A percentile compares a stretch with the other conserved stretches of the same genome.
Conservation (phyloP, 2,113 vertebrate genomes). For the Grus americana region DNA sequence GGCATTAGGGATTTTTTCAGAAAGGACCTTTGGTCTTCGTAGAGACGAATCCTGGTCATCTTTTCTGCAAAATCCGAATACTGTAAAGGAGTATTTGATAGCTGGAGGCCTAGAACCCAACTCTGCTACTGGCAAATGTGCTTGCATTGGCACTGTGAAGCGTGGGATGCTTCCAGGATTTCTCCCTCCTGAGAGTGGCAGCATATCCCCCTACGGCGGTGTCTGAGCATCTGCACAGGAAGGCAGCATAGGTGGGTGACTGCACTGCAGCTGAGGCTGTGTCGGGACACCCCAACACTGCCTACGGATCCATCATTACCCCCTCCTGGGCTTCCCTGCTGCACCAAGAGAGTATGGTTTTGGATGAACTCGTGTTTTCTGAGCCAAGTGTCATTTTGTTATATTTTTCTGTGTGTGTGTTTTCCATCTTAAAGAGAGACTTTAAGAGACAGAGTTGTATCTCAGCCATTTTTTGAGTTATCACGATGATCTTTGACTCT, state of each 20-base stretch:
- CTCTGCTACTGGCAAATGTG: not conserved
- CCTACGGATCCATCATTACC: rapidly evolving
- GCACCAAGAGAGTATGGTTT: not conserved
- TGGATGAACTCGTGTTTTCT: not conserved
- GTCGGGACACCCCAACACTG: rapidly evolving
- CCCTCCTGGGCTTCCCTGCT: not conserved
- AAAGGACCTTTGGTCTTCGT: not conserved
- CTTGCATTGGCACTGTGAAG: not conserved
- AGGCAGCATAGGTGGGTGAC: rapidly evolving
- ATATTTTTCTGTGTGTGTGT: not conserved
- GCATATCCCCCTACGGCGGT: rapidly evolving
- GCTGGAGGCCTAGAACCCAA: not conserved
- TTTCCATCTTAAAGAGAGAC: not conserved
- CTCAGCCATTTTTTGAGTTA: not conserved
- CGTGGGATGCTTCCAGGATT: not conserved
- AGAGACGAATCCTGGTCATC: not conserved
- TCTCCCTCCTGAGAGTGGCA: not conserved
- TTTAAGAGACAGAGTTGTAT: not conserved
- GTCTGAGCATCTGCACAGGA: not conserved
- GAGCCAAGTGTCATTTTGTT: not conserved
- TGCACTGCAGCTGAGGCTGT: not conserved
- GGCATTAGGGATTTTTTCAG: not conserved
- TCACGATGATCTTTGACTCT: not conserved
- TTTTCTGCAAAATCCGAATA: not conserved
- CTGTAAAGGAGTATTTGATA: not conserved